Conservation (phyloP, 2,888 invertebrate genomes). For the Epinotia brunnichana region DNA sequence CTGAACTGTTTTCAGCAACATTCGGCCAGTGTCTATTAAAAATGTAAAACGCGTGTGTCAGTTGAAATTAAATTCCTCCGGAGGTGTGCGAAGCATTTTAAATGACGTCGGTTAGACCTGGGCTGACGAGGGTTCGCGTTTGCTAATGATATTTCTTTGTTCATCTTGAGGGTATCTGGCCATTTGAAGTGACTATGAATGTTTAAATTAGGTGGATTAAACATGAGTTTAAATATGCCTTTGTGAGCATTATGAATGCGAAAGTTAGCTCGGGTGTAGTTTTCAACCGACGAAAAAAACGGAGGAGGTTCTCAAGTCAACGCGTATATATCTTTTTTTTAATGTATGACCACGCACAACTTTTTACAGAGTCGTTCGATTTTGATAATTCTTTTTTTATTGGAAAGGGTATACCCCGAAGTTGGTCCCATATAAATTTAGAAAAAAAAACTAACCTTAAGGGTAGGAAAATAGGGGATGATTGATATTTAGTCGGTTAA, state of each 20-base stretch:
- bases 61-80: conserved; percentile 60
- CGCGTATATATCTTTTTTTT: too few relatives aligned
- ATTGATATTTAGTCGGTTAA: too few relatives aligned
- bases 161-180: conserved; percentile 39
- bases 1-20: conserved; percentile 40
- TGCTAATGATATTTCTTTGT: conserved; percentile 47
- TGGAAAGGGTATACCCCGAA: too few relatives aligned
- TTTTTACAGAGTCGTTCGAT: too few relatives aligned
- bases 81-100: conserved; percentile 60
- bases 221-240: conserved; percentile 7
- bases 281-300: too few relatives aligned
- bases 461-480: too few relatives aligned
- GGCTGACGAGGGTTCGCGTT: conserved; percentile 48
- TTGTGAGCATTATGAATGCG: conserved; percentile 6
- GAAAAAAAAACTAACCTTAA: too few relatives aligned
- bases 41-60: conserved; percentile 52
- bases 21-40: conserved; percentile 52
- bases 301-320: too few relatives aligned
- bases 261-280: neutral
- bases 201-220: conserved; percentile 37
- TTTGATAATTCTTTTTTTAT: too few relatives aligned
- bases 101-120: conserved; percentile 57
- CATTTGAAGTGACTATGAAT: conserved; percentile 39
- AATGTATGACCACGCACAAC: too few relatives aligned
- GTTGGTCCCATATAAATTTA: too few relatives aligned